Evolutionary conservation across 2,888 invertebrate genomes (phyloP).

Genomic region (Heliothis peltigera): DNA sequence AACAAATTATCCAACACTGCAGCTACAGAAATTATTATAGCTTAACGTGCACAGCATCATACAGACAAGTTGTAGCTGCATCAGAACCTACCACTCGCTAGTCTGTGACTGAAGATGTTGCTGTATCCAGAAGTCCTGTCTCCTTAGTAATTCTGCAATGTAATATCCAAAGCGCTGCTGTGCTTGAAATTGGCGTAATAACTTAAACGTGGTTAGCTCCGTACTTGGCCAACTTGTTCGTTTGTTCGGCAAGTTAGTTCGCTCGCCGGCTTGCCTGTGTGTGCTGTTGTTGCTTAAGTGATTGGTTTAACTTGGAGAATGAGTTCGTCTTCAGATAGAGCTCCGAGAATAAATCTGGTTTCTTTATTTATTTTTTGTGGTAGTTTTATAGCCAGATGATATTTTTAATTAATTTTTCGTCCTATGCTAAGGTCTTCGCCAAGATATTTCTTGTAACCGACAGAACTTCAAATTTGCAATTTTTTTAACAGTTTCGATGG

Average conservation of each 20-base stretch:
- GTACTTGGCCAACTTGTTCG: conserved; percentile 37
- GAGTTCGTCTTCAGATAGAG: conserved; percentile 45
- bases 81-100: conserved; percentile 1
- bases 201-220: conserved; percentile 53
- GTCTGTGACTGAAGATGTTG: conserved; percentile 3
- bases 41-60: not conserved
- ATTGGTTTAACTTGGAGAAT: conserved; percentile 53
- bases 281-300: conserved; percentile 55
- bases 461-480: not conserved
- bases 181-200: conserved; percentile 49
- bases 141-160: conserved; percentile 34
- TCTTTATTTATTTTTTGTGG: conserved; percentile 19
- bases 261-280: conserved; percentile 37
- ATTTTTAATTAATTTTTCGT: conserved; percentile 18
- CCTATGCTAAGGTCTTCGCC: not conserved
- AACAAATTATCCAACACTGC: too few species aligned
- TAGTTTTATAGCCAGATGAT: conserved; percentile 1
- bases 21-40: too few species aligned
- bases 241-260: conserved; percentile 44
- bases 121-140: conserved; percentile 20
- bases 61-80: conserved; percentile 1
- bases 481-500: not conserved
- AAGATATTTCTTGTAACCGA: not conserved
- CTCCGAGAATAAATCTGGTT: conserved; percentile 9
- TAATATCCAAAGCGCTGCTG: conserved; percentile 42